Conservation (phyloP, 2,888 invertebrate genomes). For the Zootermopsis nevadensis region DNA sequence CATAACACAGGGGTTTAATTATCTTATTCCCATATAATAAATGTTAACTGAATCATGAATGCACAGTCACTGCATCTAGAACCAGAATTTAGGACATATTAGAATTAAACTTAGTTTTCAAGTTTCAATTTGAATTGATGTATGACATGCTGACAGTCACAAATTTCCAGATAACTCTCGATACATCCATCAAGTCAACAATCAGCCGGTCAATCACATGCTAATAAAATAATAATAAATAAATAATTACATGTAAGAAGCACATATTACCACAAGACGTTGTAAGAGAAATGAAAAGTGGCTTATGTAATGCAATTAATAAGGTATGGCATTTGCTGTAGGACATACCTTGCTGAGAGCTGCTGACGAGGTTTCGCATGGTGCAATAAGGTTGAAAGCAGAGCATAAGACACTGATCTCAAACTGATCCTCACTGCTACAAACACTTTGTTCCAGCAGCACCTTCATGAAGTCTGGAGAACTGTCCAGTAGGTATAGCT, state of each 20-base stretch:
- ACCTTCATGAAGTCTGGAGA: constrained; percentile 73
- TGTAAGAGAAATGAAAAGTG: too few relatives aligned
- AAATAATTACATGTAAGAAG: neutral
- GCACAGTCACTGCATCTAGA: too few relatives aligned
- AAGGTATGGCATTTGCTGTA: neutral
- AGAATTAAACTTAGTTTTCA: too few relatives aligned
- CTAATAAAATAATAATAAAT: neutral
- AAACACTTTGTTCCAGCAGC: constrained; percentile 55
- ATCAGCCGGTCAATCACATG: neutral
- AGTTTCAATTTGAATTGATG: too few relatives aligned
- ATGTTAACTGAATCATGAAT: too few relatives aligned
- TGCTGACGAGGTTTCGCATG: neutral
- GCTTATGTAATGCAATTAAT: too few relatives aligned
- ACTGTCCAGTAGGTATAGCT: constrained; percentile 84
- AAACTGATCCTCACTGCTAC: constrained; percentile 64
- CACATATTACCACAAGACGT: neutral
- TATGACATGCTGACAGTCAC: too few relatives aligned
- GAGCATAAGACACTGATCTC: constrained; percentile 71
- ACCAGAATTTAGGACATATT: too few relatives aligned
- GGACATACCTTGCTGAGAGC: neutral
- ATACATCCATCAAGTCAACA: too few relatives aligned
- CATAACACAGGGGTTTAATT: too few relatives aligned
- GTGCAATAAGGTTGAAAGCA: constrained; percentile 57
- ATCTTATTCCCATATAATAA: too few relatives aligned
- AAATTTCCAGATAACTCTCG: too few relatives aligned